A percentile compares a stretch with the other conserved stretches of the same genome.
Evolutionary conservation across 2,797 vertebrate genomes (phyloP).

Genomic region (Antennarius maculatus): DNA sequence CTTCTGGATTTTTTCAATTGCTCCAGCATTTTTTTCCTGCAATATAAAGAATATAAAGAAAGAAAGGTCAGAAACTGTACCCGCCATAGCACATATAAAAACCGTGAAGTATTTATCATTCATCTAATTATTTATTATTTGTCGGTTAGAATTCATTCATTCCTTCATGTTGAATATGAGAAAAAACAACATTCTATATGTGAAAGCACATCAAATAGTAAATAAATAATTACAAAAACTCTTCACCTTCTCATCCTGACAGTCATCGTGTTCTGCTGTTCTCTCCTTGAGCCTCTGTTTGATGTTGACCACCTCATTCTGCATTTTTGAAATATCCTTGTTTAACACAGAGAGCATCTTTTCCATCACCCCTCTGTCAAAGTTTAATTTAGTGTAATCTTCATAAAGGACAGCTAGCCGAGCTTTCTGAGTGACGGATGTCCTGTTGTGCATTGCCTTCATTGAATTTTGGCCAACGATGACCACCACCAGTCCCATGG

Average conservation of each 20-base stretch:
- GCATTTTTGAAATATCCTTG: accelerated
- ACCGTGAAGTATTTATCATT: too few species aligned
- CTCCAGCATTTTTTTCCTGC: slow-evolving; percentile 3
- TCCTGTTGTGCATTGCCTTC: accelerated
- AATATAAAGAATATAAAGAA: neutral
- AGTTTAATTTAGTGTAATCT: accelerated
- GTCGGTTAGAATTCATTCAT: neutral
- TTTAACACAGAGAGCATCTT: accelerated
- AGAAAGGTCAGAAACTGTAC: neutral
- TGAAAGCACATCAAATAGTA: neutral
- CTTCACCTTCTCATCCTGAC: slow-evolving; percentile 5
- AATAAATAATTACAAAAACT: neutral
- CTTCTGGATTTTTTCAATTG: neutral
- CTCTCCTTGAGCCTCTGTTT: neutral
- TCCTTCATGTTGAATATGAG: neutral
- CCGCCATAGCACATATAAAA: too few species aligned
- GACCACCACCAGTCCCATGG: slow-evolving; percentile 11
- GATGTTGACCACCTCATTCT: neutral
- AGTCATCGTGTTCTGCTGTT: neutral
- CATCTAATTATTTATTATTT: too few species aligned
- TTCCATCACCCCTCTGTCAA: accelerated
- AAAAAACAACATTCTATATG: too few species aligned
- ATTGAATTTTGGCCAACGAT: slow-evolving; percentile 8
- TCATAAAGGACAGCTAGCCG: accelerated
- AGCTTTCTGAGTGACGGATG: accelerated